Conservation (phyloP, 2,113 vertebrate species). For the Chaenocephalus aceratus region DNA sequence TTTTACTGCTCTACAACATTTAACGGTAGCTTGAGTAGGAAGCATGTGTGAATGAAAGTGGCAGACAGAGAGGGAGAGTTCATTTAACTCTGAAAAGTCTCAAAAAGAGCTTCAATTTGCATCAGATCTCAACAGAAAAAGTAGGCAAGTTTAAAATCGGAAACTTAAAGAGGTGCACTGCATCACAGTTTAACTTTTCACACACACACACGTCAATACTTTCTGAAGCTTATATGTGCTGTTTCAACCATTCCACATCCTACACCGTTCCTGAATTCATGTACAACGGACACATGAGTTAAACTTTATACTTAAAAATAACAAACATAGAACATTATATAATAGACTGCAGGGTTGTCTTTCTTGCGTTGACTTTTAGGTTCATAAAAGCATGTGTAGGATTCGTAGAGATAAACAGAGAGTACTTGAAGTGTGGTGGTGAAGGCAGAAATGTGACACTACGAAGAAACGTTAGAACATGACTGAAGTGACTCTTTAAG, state of each 20-base stretch:
- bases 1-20: conserved; percentile 66
- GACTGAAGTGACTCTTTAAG: too few relatives aligned
- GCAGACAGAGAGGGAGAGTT: neutral
- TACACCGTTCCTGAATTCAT: too few relatives aligned
- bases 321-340: neutral
- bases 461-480: neutral
- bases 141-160: neutral
- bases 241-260: too few relatives aligned
- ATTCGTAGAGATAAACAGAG: neutral
- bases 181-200: neutral
- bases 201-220: too few relatives aligned
- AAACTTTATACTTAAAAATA: neutral
- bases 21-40: conserved; percentile 28
- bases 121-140: neutral
- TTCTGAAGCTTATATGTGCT: too few relatives aligned
- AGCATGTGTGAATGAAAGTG: neutral
- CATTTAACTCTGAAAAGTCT: neutral
- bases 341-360: neutral
- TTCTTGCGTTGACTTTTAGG: neutral
- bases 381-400: neutral
- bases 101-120: neutral
- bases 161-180: neutral
- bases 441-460: neutral
- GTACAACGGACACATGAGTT: neutral
- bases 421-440: neutral